Base-by-base conservation (phyloP, 2,888 invertebrate species). In the Hartigia nigra region DNA sequence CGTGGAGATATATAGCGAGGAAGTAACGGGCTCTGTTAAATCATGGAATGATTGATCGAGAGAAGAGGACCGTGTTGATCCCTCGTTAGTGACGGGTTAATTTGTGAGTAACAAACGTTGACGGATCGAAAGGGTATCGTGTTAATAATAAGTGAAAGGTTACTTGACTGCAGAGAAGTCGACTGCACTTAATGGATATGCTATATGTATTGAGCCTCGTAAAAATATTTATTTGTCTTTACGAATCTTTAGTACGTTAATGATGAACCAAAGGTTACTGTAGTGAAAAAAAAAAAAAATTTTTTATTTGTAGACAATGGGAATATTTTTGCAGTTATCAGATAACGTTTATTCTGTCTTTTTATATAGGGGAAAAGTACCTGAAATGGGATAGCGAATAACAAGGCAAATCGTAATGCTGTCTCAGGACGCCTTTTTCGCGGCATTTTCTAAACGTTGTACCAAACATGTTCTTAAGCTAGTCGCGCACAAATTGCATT, bases 111-210 rank as follows among this genome's bases (percentile, higher is more conserved):
- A 75, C 70, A 69, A 69, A 34, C 32, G 34, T 32, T 36, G 36
- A 78, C 70, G 32, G 75, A 78, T n/a, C 31, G 69, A 70, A 55
- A 35, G 69, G 75, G 36, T 74, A 75, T 75, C 39, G 69, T 74
- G 35, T 77, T 69, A 75, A 69, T 78, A 35, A 75, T 72, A 34
- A 72, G 72, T 3, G 72, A 34, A 72, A 14, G 72, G 32, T 23
- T 31, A 31, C 2, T 9, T 12, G 23, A 31, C 12, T 31, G 12
- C 9, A 31, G 31, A 72, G 9, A 23, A 23, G 2, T 23, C 23
- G 55, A 23, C 55, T 55, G 9, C 5, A 2, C 14, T 55, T 55
- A 55, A 55, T 23, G 55, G 55, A 55, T 9, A 23, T 9, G 14
- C 55, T 23, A 2, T 55, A 23, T 2, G 23, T 23, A 55, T 23